A percentile compares a stretch with the other conserved stretches of the same genome.
phyloP scores from a whole-genome alignment of 2,888 invertebrate genomes.

The Lumbricus terrestris region DNA sequence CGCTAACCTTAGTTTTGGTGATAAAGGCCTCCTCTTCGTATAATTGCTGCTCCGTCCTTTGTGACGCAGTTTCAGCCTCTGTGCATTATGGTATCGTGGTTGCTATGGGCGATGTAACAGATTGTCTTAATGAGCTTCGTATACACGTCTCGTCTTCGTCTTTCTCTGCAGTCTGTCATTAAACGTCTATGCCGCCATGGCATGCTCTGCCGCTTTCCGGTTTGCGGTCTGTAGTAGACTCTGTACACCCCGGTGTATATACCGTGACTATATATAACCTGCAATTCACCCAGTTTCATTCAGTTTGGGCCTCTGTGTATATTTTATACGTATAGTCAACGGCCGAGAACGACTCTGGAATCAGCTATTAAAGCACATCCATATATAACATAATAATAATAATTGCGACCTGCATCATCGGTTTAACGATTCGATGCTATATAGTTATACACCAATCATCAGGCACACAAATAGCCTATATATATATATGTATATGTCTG shows the following conservation, averaged over 20 bases:
- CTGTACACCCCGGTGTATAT: not conserved
- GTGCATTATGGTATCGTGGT: too few species aligned
- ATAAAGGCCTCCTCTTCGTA: not conserved
- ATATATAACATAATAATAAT: too few species aligned
- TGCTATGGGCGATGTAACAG: too few species aligned
- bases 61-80: not conserved
- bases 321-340: too few species aligned
- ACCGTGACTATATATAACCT: too few species aligned
- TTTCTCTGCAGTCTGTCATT: not conserved
- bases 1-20: not conserved
- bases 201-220: not conserved
- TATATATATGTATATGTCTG: too few species aligned
- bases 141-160: not conserved
- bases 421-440: not conserved
- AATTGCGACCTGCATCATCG: not conserved
- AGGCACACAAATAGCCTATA: not conserved
- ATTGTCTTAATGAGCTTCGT: not conserved
- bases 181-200: not conserved
- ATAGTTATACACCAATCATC: too few species aligned
- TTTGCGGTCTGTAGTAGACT: too few species aligned
- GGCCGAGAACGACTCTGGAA: too few species aligned
- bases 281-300: too few species aligned
- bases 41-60: not conserved
- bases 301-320: too few species aligned
- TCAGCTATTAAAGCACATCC: too few species aligned